Evolutionary conservation across 2,797 vertebrate species (phyloP), one percentile per base, ranked within the genome.

Genomic region (Oryzias dopingdopingensis): DNA sequence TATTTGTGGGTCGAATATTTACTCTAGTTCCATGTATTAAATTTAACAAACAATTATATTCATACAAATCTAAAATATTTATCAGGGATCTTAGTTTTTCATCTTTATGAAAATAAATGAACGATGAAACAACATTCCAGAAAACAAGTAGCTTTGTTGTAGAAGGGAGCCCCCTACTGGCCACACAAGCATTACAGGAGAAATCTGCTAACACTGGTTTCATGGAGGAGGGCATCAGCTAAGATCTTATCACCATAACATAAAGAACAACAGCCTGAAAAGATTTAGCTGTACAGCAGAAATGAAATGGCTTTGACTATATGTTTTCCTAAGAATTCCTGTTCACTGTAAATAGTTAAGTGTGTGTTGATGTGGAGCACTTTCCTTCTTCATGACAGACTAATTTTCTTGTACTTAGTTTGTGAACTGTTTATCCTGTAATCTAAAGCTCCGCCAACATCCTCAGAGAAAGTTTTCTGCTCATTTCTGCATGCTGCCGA

Each of bases 401-500:
- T 49, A 53, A 20, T 62, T 76, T 23, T 52, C 43, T 44, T 66
- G 55, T 61, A 41, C 52, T 60, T 59, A 72, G 20, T 68, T 59
- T 65, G 59, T 64, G 42, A 53, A 53, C 5, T 53, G 32, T 49
- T 37, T 63, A 54, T 65, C 24, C 55, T 72, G 42, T 64, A 59
- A 66, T 58, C 37, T 43, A 49, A 58, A 42, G 26, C 52, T 8
- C 59, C 60, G 52, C 62, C 50, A 55, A 53, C 53, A 22, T 22
- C 20, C 20, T 22, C 20, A 23, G 62, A 62, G 64, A 69, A 77
- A 71, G 65, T 64, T 74, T 83, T 85, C 86, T 88, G 83, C 86
- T 90, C 67, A 65, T 58, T 69, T 17, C 71, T 41, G 84, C 80
- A 68, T 74, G 78, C 64, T 88, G 80, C 82, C 81, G 76, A 57